These are phyloP conservation scores for Raja brachyura DNA, from an alignment of 2,113 vertebrate species.

Conservation along the genomic window DNA sequence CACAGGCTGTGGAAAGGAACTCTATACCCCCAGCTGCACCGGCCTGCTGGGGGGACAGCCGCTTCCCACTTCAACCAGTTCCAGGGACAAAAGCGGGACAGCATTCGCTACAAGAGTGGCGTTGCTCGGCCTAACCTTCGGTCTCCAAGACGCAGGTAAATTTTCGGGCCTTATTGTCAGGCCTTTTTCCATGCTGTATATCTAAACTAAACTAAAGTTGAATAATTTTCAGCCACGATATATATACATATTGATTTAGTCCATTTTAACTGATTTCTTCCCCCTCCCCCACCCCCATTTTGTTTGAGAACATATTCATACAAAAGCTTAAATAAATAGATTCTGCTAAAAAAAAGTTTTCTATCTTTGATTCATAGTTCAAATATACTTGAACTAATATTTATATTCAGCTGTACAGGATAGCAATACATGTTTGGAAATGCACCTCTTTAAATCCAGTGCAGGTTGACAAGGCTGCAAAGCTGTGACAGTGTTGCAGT, in stretches of 20 bases:
- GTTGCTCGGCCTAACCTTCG: too few relatives aligned
- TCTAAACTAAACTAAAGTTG: too few relatives aligned
- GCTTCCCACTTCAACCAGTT: too few relatives aligned
- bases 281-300: not conserved
- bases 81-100: too few relatives aligned
- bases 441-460: too few relatives aligned
- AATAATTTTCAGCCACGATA: not conserved
- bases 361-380: not conserved
- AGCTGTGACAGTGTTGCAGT: too few relatives aligned
- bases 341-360: not conserved
- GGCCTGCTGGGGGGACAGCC: too few relatives aligned
- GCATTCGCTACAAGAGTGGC: too few relatives aligned
- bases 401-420: not conserved
- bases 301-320: not conserved
- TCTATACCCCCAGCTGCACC: too few relatives aligned
- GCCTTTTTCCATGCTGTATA: too few relatives aligned
- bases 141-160: not conserved
- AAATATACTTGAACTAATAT: not conserved
- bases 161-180: not conserved
- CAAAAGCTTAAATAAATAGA: not conserved
- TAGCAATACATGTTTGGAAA: not conserved
- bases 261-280: not conserved
- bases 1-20: too few relatives aligned
- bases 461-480: too few relatives aligned
- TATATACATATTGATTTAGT: not conserved